Evolutionary conservation across 2,113 vertebrate genomes (phyloP).

Genomic region (Trematomus loennbergii): DNA sequence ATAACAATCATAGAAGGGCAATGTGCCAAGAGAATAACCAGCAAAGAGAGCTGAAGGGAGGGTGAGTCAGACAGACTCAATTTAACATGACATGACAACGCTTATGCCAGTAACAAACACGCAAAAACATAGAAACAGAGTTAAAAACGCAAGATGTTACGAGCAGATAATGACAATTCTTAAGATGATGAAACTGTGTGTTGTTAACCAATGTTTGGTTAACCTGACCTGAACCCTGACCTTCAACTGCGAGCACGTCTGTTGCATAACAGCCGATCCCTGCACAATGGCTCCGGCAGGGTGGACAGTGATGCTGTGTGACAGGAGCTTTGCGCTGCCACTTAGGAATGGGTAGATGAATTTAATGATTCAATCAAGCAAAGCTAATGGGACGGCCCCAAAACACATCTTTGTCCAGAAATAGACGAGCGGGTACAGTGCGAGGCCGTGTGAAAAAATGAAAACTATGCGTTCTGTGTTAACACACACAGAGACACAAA

Average conservation of each 20-base stretch:
- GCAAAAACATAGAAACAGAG: not conserved
- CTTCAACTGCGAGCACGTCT: conserved; percentile 29
- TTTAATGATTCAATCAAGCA: conserved; percentile 72
- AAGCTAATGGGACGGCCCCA: conserved; percentile 49
- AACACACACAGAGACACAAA: not conserved
- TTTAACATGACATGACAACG: conserved; percentile 14
- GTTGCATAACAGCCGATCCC: conserved; percentile 49
- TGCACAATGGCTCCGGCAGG: conserved; percentile 51
- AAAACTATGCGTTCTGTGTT: conserved; percentile 17
- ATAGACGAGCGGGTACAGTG: conserved; percentile 38
- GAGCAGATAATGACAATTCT: not conserved
- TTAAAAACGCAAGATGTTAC: not conserved
- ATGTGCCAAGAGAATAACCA: conserved; percentile 19
- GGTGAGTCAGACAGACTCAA: conserved; percentile 9
- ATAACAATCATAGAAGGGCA: conserved; percentile 19
- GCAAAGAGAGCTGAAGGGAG: not conserved
- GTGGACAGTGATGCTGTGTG: conserved; percentile 64
- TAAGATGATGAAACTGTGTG: not conserved
- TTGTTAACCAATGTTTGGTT: conserved; percentile 26
- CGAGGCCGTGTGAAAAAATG: conserved; percentile 27
- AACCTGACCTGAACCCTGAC: conserved; percentile 33
- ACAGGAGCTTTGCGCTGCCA: conserved; percentile 68
- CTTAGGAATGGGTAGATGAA: conserved; percentile 46
- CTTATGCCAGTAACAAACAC: not conserved
- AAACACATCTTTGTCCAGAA: conserved; percentile 62